Evolutionary conservation across 1,140 invertebrate genomes (phyloP).

Genomic region (Zaprionus tsacasi): DNA sequence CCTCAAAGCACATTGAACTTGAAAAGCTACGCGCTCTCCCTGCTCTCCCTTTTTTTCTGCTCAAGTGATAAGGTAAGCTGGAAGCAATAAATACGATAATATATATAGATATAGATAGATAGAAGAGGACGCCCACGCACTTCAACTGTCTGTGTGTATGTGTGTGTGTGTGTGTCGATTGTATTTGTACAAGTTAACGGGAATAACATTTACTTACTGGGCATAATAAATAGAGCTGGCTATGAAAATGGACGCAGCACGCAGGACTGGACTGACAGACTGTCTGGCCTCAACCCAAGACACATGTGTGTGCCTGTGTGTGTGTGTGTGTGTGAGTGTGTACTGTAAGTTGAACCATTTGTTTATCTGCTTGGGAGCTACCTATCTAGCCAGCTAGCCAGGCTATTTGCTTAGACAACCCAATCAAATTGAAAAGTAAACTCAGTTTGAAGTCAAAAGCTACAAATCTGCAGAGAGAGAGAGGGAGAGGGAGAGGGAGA

Average conservation of each 20-base stretch:
- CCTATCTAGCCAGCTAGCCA: no score
- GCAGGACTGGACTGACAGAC: not conserved
- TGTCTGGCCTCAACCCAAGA: not conserved
- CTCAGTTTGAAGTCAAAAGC: slow-evolving; percentile 73
- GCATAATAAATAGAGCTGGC: slow-evolving; percentile 75
- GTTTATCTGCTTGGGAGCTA: slow-evolving; percentile 64
- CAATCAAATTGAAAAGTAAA: slow-evolving; percentile 82
- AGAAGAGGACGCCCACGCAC: slow-evolving; percentile 36
- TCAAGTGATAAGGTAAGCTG: slow-evolving; percentile 43
- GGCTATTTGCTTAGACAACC: slow-evolving; percentile 72
- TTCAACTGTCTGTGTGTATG: slow-evolving; percentile 22
- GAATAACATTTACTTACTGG: slow-evolving; percentile 80
- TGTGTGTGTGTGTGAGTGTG: slow-evolving; percentile 20
- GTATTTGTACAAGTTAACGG: slow-evolving; percentile 77
- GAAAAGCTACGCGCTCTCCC: slow-evolving; percentile 15
- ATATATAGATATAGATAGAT: slow-evolving; percentile 10
- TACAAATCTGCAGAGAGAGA: slow-evolving; percentile 50
- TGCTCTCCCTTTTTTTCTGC: not conserved
- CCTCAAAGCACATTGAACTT: slow-evolving; percentile 35
- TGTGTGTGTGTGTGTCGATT: slow-evolving; percentile 25
- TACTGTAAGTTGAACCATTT: slow-evolving; percentile 58
- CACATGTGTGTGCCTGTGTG: not conserved
- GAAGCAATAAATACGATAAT: slow-evolving; percentile 50
- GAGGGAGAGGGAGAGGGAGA: not conserved
- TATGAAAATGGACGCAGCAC: slow-evolving; percentile 46